Percentiles rank a stretch among this genome's conserved stretches.
Evolutionary conservation across 1,140 invertebrate genomes (phyloP).

Genomic region (Oppia nitens): DNA sequence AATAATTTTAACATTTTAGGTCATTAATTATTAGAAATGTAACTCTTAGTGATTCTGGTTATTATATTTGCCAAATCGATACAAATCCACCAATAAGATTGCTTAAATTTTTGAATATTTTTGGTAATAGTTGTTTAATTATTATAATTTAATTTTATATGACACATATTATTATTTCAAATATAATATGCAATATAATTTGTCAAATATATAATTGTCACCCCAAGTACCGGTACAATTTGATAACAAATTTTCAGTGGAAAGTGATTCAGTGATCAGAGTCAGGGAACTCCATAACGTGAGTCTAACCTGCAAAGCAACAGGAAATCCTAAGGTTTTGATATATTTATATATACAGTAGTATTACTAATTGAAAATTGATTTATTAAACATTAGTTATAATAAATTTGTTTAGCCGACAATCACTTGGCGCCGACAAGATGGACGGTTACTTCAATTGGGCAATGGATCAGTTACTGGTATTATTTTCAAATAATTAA

Average conservation of each 20-base stretch:
- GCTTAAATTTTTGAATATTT: not conserved
- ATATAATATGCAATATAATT: too few relatives aligned
- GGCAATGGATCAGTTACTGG: too few relatives aligned
- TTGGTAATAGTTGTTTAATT: too few relatives aligned
- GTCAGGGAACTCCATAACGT: constrained; percentile 31
- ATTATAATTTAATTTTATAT: too few relatives aligned
- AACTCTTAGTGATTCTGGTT: constrained; percentile 70
- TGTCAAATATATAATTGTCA: too few relatives aligned
- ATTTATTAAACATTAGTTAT: not conserved
- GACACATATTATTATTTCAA: too few relatives aligned
- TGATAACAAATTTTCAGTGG: not conserved
- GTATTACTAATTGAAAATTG: not conserved
- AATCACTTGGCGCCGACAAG: constrained; percentile 76
- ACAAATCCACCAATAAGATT: not conserved
- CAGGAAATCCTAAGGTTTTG: constrained; percentile 30
- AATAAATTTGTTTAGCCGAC: constrained; percentile 33
- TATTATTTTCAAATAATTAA: too few relatives aligned
- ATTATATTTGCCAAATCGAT: constrained; percentile 62
- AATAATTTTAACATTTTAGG: too few relatives aligned
- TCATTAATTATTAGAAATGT: constrained; percentile 72
- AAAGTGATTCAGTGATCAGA: constrained; percentile 20
- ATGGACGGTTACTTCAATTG: too few relatives aligned
- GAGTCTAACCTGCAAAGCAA: constrained; percentile 33
- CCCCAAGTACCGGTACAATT: constrained; percentile 2
- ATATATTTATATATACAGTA: not conserved